phyloP scores from a whole-genome alignment of 2,888 invertebrate genomes.

The Drosophila subquinaria region DNA sequence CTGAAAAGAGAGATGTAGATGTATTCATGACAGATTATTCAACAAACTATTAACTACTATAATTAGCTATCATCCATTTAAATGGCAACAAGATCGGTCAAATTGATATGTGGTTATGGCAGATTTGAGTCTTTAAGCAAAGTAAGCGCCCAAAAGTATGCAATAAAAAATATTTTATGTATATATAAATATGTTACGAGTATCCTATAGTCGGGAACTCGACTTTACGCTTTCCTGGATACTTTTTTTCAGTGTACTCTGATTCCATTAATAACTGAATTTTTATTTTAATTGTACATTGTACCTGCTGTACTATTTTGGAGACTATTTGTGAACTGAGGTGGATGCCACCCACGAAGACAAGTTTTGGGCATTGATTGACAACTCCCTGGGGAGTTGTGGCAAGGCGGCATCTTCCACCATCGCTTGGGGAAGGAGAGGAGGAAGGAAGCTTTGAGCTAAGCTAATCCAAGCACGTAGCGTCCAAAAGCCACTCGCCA shows the following conservation, averaged over 20 bases:
- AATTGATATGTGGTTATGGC: too few species aligned
- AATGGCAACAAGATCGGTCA: too few species aligned
- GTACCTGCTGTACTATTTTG: neutral
- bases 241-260: neutral
- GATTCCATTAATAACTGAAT: slow-evolving; percentile 37
- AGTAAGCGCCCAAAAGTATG: too few species aligned
- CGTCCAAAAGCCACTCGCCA: slow-evolving; percentile 61
- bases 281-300: slow-evolving; percentile 55
- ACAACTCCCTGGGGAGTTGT: slow-evolving; percentile 33
- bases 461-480: slow-evolving; percentile 69
- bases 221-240: too few species aligned
- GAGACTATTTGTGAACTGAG: neutral
- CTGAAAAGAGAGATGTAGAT: slow-evolving; percentile 81
- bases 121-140: too few species aligned
- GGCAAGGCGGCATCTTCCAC: slow-evolving; percentile 23
- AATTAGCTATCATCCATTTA: too few species aligned
- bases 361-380: slow-evolving; percentile 28
- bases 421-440: slow-evolving; percentile 5
- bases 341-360: neutral
- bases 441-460: slow-evolving; percentile 31
- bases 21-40: neutral
- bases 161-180: too few species aligned
- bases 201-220: too few species aligned
- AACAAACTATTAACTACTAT: too few species aligned
- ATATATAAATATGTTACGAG: too few species aligned